These are phyloP conservation scores for Antigone vipio DNA, from an alignment of 2,113 vertebrate genomes.

Conservation along the genomic window DNA sequence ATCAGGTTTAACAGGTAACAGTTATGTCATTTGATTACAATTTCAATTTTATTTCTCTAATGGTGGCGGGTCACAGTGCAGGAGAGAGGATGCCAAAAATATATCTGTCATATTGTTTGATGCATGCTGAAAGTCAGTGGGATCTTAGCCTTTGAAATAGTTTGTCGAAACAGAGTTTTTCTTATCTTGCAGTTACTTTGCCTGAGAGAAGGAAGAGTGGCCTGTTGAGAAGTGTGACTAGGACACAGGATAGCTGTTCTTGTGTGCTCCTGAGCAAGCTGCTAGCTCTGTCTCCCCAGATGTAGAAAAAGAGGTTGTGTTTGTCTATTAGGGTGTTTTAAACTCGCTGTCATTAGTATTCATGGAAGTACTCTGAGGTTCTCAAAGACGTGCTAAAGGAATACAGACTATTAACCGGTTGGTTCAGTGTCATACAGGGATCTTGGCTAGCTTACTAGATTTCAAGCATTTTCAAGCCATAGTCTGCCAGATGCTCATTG, in stretches of 20 bases:
- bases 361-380: slow-evolving; percentile 3
- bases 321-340: not conserved
- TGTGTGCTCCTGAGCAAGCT: not conserved
- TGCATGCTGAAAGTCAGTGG: not conserved
- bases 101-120: not conserved
- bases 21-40: not conserved
- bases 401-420: not conserved
- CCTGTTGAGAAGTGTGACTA: not conserved
- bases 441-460: not conserved
- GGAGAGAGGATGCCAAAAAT: not conserved
- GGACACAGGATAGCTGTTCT: not conserved
- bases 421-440: not conserved
- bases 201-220: not conserved
- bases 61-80: not conserved
- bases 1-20: not conserved
- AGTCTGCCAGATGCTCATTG: not conserved
- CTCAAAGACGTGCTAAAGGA: not conserved
- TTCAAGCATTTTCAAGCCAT: not conserved
- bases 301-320: not conserved
- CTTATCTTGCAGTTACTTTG: not conserved
- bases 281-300: not conserved
- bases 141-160: not conserved
- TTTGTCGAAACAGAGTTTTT: not conserved
- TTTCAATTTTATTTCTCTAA: not conserved
- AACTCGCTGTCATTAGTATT: slow-evolving; percentile 21